A percentile compares a stretch with the other conserved stretches of the same genome.
These are phyloP conservation scores for Lepidochitona cinerea DNA, from an alignment of 2,888 invertebrate genomes.

Conservation along the genomic window DNA sequence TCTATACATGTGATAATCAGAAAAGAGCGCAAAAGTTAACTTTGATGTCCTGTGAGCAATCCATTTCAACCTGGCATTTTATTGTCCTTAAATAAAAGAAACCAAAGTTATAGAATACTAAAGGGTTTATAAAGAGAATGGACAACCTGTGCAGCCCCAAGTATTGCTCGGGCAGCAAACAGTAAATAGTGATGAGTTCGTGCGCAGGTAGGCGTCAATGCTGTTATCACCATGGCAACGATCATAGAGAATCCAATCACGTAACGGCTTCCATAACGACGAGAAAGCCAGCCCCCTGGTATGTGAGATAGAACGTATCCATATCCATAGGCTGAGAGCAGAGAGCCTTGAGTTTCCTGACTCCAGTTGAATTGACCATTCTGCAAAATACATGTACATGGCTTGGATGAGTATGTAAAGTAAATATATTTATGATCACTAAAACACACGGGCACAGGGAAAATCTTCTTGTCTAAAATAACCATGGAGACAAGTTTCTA, in stretches of 20 bases:
- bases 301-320: not conserved
- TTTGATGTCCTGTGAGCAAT: too few relatives aligned
- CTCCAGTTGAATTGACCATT: not conserved
- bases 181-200: not conserved
- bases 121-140: too few relatives aligned
- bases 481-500: too few relatives aligned
- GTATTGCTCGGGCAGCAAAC: not conserved
- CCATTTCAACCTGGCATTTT: too few relatives aligned
- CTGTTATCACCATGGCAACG: not conserved
- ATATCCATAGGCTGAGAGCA: not conserved
- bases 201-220: not conserved
- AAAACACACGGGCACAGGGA: too few relatives aligned
- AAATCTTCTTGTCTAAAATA: too few relatives aligned
- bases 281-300: not conserved
- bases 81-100: too few relatives aligned
- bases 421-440: too few relatives aligned
- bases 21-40: too few relatives aligned
- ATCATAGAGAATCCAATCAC: not conserved
- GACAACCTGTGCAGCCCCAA: not conserved
- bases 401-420: too few relatives aligned
- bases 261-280: not conserved
- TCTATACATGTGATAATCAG: too few relatives aligned
- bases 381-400: not conserved
- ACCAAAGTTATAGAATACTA: too few relatives aligned
- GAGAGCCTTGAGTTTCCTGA: not conserved